Percentiles rank a stretch among this genome's conserved stretches.
Evolutionary conservation across 2,113 vertebrate species (phyloP).

Genomic region (Sterrhoptilus dennistouni): DNA sequence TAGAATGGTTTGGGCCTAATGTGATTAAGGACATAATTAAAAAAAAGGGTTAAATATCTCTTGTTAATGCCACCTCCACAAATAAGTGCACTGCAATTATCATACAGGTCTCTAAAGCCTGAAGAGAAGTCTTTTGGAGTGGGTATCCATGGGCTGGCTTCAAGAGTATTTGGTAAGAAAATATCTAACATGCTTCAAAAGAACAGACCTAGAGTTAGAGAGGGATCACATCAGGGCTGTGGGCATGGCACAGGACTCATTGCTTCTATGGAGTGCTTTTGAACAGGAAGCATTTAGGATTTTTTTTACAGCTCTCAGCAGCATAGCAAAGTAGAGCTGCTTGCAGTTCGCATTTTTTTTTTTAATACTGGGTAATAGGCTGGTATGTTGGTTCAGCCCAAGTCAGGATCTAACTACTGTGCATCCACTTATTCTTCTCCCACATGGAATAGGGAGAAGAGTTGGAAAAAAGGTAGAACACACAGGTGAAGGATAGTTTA

Average conservation of each 20-base stretch:
- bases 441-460: neutral
- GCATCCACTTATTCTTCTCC: neutral
- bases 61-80: neutral
- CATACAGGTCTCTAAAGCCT: conserved; percentile 72
- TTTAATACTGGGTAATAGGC: neutral
- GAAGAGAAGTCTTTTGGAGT: conserved; percentile 80
- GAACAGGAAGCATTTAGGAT: neutral
- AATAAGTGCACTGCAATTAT: neutral
- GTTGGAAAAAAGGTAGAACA: neutral
- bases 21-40: neutral
- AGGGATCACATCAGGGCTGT: neutral
- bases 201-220: neutral
- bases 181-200: neutral
- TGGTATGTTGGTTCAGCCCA: neutral
- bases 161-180: conserved; percentile 75
- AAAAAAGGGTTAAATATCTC: neutral
- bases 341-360: neutral
- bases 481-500: fast-evolving
- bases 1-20: neutral
- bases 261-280: neutral
- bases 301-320: neutral
- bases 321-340: neutral
- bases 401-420: neutral
- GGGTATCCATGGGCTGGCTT: conserved; percentile 72
- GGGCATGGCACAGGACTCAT: neutral